Conservation (phyloP, 2,113 vertebrate species). For the Noctilio leporinus region DNA sequence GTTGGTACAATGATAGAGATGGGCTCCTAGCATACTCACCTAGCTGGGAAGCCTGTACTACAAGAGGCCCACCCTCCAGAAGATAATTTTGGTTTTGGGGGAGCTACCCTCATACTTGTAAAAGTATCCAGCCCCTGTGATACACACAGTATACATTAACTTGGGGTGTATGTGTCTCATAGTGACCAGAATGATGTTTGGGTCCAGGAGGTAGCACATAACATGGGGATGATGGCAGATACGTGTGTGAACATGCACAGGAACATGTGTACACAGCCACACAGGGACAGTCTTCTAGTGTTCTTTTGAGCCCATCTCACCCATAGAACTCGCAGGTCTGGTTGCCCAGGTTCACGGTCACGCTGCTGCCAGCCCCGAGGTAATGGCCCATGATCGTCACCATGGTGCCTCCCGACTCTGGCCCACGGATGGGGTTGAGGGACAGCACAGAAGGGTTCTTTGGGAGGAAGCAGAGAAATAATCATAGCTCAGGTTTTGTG, state of each 20-base stretch:
- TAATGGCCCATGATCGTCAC: slow-evolving; percentile 93
- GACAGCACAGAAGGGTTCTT: slow-evolving; percentile 90
- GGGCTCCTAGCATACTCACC: too few relatives aligned
- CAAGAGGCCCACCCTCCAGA: too few relatives aligned
- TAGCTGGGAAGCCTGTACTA: too few relatives aligned
- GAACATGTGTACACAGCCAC: fast-evolving
- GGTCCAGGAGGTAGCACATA: not conserved
- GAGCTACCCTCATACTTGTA: not conserved
- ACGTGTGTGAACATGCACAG: fast-evolving
- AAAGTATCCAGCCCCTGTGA: not conserved
- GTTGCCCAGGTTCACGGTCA: slow-evolving; percentile 91
- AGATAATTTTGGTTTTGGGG: too few relatives aligned
- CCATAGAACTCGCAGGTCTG: slow-evolving; percentile 95
- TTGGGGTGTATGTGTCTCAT: not conserved
- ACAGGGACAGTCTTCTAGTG: fast-evolving
- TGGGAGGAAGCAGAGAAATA: slow-evolving; percentile 51
- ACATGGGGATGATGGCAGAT: not conserved
- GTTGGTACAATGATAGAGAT: too few relatives aligned
- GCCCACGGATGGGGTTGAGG: slow-evolving; percentile 89
- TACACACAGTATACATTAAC: not conserved
- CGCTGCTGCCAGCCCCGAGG: slow-evolving; percentile 92
- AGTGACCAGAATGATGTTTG: not conserved
- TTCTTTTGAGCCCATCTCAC: slow-evolving; percentile 76
- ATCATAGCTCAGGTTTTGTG: not conserved
- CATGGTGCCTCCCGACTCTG: slow-evolving; percentile 95